These are phyloP conservation scores for Cichladusa arquata DNA, from an alignment of 2,113 vertebrate genomes.

Conservation along the genomic window DNA sequence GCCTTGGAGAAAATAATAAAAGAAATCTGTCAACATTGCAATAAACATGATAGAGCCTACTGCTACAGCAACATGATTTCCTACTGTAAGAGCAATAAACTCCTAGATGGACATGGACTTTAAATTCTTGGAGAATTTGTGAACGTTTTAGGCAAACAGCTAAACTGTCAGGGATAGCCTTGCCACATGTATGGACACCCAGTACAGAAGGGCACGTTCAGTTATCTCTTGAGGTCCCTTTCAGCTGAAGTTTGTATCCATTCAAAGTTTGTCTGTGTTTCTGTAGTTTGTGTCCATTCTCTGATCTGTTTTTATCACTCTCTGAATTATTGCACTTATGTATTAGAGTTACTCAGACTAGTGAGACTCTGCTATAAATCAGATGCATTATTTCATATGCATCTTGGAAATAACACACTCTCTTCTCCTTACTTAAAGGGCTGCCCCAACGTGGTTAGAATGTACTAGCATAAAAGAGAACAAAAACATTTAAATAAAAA, in stretches of 20 bases:
- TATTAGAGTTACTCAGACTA: not conserved
- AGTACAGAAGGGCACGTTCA: not conserved
- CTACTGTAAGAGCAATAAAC: not conserved
- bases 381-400: not conserved
- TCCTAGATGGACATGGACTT: not conserved
- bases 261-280: not conserved
- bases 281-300: not conserved
- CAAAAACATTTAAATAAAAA: not conserved
- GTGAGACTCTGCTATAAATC: not conserved
- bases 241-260: not conserved
- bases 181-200: not conserved
- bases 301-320: not conserved
- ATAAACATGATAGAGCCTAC: not conserved
- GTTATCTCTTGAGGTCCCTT: not conserved
- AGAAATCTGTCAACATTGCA: not conserved
- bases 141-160: not conserved
- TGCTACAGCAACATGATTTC: not conserved
- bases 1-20: not conserved
- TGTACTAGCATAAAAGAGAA: not conserved
- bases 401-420: not conserved
- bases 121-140: not conserved
- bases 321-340: not conserved
- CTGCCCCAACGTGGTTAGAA: not conserved
- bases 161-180: not conserved
- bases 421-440: not conserved